Conservation (phyloP, 37 sponge, comb jelly and placozoan genomes). For the Eunapius fragilis region DNA sequence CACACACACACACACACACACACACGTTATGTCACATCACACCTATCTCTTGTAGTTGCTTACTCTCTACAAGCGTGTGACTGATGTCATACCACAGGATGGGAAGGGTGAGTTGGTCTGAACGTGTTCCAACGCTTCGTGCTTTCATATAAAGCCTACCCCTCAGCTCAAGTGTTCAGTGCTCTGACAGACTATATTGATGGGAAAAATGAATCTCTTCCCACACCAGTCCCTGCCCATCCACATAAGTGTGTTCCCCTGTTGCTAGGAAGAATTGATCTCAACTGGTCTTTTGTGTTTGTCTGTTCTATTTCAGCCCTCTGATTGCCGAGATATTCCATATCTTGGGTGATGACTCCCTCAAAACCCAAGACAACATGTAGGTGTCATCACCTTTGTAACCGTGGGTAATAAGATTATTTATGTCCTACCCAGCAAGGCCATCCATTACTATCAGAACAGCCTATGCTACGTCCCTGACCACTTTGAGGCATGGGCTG, state of each 20-base stretch:
- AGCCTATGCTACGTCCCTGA: constrained; percentile 61
- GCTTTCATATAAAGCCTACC: too few species aligned
- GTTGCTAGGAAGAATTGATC: not conserved
- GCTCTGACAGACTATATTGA: constrained; percentile 46
- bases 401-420: not conserved
- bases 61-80: constrained; percentile 53
- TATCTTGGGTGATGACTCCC: constrained; percentile 67
- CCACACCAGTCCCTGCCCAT: constrained; percentile 9
- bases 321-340: constrained; percentile 66
- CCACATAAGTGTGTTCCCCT: constrained; percentile 29
- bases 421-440: constrained; percentile 39
- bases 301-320: constrained; percentile 41
- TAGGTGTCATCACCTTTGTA: constrained; percentile 10
- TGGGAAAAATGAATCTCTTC: constrained; percentile 10
- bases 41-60: constrained; percentile 33
- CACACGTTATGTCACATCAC: not conserved
- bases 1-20: not conserved
- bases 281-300: not conserved
- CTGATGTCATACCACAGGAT: constrained; percentile 38
- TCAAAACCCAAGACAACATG: constrained; percentile 54
- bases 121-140: not conserved
- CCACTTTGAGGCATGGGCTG: constrained; percentile 82
- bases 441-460: constrained; percentile 49
- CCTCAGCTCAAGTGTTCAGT: constrained; percentile 22
- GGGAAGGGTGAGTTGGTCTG: constrained; percentile 20